Base-by-base conservation (phyloP, 37 sponge, comb jelly and placozoan genomes). In the Mnemiopsis leidyi region DNA sequence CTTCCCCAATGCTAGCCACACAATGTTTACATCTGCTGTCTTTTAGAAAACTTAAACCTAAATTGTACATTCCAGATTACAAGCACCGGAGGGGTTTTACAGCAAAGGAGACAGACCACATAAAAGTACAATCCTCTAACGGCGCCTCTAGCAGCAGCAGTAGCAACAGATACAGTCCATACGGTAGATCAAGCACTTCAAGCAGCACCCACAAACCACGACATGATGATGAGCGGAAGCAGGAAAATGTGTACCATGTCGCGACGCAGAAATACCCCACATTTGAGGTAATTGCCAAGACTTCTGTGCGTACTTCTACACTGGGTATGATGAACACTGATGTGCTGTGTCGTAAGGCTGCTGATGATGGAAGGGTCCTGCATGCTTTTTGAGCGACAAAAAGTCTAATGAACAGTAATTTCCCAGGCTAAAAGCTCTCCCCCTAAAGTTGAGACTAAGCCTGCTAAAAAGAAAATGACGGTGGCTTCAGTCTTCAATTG, bases 401-500 rank as follows among this genome's bases (percentile, higher is more conserved):
- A 39, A 85, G 38, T 85, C 61, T 85, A 85, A 40, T 23, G n/a
- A 85, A 85, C 29, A 40, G 90, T 33, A 25, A 85, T 85, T 39
- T 37, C 36, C 39, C 90, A 85, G 40, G 61, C 90, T 85, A 40
- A 85, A 40, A 85, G 40, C n/a, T 36, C 40, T 85, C 90, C 90
- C 61, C 24, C 40, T 23, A 85, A 85, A 38, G 61, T 85, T 39
- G 40, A 35, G 21, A n/a, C n/a, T 23, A 37, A 40, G 7, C 25
- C 40, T 9, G 90, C 90, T 3, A 85, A 85, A 40, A 85, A 38
- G 61, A 85, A 85, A 37, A 28, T 85, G 30, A 85, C 90, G 23
- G 90, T 85, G 9, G 90, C 90, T 26, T 0, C 40, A 16, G 90
- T 40, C 3, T 85, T 85, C 35, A 85, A 85, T 26, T 85, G 90